phyloP scores from a whole-genome alignment of 2,113 vertebrate genomes.

The Monopterus albus region DNA sequence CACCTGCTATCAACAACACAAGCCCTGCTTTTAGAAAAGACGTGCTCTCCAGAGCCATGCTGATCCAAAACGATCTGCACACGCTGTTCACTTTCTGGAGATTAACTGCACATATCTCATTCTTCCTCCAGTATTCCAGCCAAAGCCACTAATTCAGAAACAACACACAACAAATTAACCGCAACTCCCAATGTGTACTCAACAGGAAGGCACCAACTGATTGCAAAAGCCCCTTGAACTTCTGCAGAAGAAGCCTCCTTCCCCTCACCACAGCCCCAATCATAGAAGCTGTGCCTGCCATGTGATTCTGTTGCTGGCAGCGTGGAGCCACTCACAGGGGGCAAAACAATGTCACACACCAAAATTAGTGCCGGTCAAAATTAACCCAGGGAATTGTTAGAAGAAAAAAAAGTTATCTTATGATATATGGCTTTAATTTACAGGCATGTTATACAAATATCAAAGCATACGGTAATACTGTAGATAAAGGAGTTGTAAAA shows the following conservation, averaged over 20 bases:
- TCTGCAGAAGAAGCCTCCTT: slow-evolving; percentile 19
- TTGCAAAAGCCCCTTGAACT: slow-evolving; percentile 48
- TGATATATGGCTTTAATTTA: background rate
- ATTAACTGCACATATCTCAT: slow-evolving; percentile 26
- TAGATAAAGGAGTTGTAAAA: background rate
- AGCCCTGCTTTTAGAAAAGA: slow-evolving; percentile 52
- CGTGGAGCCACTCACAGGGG: slow-evolving; percentile 40
- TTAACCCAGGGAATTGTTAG: background rate
- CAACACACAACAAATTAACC: background rate
- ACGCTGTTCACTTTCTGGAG: slow-evolving; percentile 11
- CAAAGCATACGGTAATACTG: background rate
- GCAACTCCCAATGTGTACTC: background rate
- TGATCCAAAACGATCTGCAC: background rate
- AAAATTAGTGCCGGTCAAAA: slow-evolving; percentile 34
- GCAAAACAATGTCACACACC: slow-evolving; percentile 54
- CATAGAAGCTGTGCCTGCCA: slow-evolving; percentile 57
- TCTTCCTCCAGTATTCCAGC: background rate
- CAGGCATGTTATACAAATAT: background rate
- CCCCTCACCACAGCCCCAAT: slow-evolving; percentile 32
- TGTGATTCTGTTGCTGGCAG: slow-evolving; percentile 53
- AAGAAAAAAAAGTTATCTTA: background rate
- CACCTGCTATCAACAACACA: slow-evolving; percentile 65
- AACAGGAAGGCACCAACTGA: slow-evolving; percentile 25
- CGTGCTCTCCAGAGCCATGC: slow-evolving; percentile 50
- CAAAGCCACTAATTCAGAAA: background rate